These are phyloP conservation scores for Myzus persicae DNA, from an alignment of 1,140 invertebrate genomes.

Conservation along the genomic window DNA sequence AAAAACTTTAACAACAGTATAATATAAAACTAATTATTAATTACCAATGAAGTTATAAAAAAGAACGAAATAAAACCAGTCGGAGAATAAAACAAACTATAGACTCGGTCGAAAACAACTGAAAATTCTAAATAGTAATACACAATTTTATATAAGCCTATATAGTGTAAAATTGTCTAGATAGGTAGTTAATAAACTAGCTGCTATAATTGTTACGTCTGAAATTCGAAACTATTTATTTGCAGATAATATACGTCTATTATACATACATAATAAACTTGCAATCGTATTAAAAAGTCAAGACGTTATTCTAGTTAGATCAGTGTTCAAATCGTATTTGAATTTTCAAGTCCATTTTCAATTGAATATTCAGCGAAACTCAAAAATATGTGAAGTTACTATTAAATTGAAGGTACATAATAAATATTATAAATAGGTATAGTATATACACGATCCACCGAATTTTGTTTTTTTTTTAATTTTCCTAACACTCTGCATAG, in stretches of 20 bases:
- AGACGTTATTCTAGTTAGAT: not conserved
- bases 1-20: not conserved
- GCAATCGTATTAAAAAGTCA: not conserved
- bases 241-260: not conserved
- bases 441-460: too few relatives aligned
- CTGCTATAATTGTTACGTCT: not conserved
- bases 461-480: too few relatives aligned
- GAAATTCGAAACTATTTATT: not conserved
- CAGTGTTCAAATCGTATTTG: not conserved
- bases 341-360: not conserved
- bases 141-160: not conserved
- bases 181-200: not conserved
- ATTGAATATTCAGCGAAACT: too few relatives aligned
- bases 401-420: too few relatives aligned
- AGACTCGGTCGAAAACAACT: not conserved
- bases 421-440: too few relatives aligned
- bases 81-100: not conserved
- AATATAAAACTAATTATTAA: slow-evolving; percentile 12
- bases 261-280: not conserved
- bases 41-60: not conserved
- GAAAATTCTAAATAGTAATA: not conserved
- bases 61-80: not conserved
- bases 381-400: too few relatives aligned
- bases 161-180: not conserved
- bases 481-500: not conserved